Evolutionary conservation across 2,797 vertebrate genomes (phyloP).

Genomic region (Sitta carolinensis): DNA sequence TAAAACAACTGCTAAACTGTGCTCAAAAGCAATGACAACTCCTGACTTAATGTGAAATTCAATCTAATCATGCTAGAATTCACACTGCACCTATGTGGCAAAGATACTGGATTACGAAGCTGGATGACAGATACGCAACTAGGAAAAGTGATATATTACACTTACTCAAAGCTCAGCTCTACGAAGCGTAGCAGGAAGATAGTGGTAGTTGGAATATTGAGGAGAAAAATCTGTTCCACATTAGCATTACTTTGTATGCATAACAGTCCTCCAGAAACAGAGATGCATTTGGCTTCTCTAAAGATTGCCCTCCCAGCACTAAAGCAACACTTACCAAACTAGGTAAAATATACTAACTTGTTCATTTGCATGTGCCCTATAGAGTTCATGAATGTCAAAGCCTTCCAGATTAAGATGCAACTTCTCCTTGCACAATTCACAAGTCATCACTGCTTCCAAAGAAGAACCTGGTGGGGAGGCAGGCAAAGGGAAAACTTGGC

Average conservation of each 20-base stretch:
- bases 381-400: conserved; percentile 96
- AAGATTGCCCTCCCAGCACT: conserved; percentile 47
- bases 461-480: conserved; percentile 81
- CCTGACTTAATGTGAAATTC: background rate
- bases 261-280: background rate
- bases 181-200: background rate
- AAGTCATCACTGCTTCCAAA: conserved; percentile 92
- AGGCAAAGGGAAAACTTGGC: background rate
- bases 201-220: background rate
- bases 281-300: background rate
- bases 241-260: background rate
- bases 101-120: background rate
- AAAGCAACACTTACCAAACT: conserved; percentile 77
- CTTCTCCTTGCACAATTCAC: conserved; percentile 97
- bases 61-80: background rate
- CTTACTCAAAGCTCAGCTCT: background rate
- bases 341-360: conserved; percentile 82
- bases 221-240: background rate
- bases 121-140: background rate
- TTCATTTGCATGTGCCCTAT: conserved; percentile 93
- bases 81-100: background rate
- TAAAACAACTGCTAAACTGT: background rate
- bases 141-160: background rate
- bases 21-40: background rate
- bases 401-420: conserved; percentile 93